Base-by-base conservation (phyloP, 2,113 vertebrate genomes). In the Maccullochella peelii region DNA sequence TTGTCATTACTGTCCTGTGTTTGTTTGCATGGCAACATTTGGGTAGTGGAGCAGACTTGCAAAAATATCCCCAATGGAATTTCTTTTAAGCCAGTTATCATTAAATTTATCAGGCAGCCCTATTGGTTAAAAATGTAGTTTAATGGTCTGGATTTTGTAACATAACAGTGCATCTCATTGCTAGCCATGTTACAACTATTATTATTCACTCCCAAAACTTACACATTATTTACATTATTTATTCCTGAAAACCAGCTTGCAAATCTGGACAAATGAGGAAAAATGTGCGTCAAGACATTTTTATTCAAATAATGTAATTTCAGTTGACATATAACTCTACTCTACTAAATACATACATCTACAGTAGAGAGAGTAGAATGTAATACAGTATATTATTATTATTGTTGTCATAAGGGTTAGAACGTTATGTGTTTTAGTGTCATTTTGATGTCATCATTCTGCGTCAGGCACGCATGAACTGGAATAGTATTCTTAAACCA, bases 281-380 rank as follows among this genome's bases (percentile, higher is more conserved):
- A 65, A 79, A 73, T 78, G 30, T 55, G 66, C 27, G 68, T 71
- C n/a, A 75, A 75, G 54, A 71, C 25, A 96, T 95, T 94, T 94
- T 92, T 92, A 49, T 96, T 94, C 92, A 91, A 94, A 95, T 96
- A 88, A 94, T 96, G 95, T 95, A 93, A 96, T 95, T 95, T 95
- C 92, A 96, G 12, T 95, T 94, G 57, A 59, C 27, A 54, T 82
- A 2, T 55, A 25, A 54, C 47, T 79, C 8, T 52, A n/a, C n/a
- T n/a, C n/a, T n/a, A n/a, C n/a, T 77, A 68, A 82, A 42, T 66
- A 73, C 25, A 62, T 77, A 21, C 67, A 83, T 54, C 36, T 63
- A 74, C 47, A 78, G 50, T 73, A 77, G 71, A 71, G 54, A 69
- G 16, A 78, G 16, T 75, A 58, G 61, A 75, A 70, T 88, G 66